These are phyloP conservation scores for Graptemys geographica DNA, from an alignment of 2,797 vertebrate genomes.

Conservation along the genomic window DNA sequence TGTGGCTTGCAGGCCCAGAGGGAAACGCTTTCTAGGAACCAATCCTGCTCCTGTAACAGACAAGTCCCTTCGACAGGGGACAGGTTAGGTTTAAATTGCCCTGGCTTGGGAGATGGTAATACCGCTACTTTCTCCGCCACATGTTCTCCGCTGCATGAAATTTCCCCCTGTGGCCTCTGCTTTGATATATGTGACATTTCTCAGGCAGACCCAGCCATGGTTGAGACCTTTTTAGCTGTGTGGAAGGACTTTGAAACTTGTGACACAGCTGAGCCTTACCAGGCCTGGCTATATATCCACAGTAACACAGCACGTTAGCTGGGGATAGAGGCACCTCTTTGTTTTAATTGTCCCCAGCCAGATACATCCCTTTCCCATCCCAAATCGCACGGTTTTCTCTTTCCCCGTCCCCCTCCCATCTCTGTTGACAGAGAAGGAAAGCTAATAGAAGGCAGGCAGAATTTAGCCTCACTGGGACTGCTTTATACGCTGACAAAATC, in stretches of 20 bases:
- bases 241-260: neutral
- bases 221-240: rapidly evolving
- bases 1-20: rapidly evolving
- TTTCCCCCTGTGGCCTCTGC: neutral
- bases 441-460: constrained; percentile 81
- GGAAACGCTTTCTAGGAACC: constrained; percentile 18
- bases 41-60: neutral
- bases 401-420: constrained; percentile 46
- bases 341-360: neutral
- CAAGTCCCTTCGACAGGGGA: neutral
- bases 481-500: constrained; percentile 81
- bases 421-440: constrained; percentile 81
- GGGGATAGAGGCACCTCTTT: neutral
- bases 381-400: constrained; percentile 5
- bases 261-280: neutral
- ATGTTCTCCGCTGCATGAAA: neutral
- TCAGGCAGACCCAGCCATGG: neutral
- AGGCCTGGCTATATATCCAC: neutral
- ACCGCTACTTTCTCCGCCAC: neutral
- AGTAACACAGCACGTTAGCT: neutral
- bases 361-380: constrained; percentile 5
- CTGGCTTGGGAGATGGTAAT: neutral
- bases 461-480: constrained; percentile 79
- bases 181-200: neutral
- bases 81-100: neutral